Percentiles rank a stretch among this genome's conserved stretches.
phyloP scores from a whole-genome alignment of 2,888 invertebrate species.

The Ariolimax columbianus region DNA sequence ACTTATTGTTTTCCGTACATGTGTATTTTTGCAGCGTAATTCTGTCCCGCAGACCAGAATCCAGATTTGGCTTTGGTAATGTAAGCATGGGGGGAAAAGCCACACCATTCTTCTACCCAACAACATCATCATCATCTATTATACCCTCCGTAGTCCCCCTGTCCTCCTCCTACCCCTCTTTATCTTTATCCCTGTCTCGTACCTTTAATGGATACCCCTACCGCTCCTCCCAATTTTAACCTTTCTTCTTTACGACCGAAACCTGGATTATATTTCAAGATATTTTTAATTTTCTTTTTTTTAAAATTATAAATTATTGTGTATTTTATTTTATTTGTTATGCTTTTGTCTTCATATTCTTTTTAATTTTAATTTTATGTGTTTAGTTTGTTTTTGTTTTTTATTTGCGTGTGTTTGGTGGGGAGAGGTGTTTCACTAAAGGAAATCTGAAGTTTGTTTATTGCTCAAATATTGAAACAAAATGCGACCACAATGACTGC shows the following conservation, averaged over 20 bases:
- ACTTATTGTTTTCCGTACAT: neutral
- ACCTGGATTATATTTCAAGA: neutral
- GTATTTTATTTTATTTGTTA: too few species aligned
- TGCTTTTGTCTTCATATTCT: too few species aligned
- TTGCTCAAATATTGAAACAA: too few species aligned
- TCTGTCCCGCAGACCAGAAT: neutral
- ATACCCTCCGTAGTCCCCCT: neutral
- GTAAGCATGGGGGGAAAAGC: constrained; percentile 18
- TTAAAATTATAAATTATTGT: neutral
- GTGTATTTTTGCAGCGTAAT: constrained; percentile 11
- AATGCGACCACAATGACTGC: too few species aligned
- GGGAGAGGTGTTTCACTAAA: too few species aligned
- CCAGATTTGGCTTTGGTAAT: constrained; percentile 18
- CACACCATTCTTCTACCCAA: neutral
- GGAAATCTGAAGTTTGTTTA: too few species aligned
- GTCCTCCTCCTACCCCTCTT: neutral
- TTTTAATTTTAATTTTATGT: too few species aligned
- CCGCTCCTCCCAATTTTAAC: neutral
- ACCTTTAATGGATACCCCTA: neutral
- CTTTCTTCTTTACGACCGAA: neutral
- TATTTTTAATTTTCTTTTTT: too few species aligned
- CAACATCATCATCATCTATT: neutral
- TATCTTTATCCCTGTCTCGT: neutral
- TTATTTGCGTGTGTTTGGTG: too few species aligned
- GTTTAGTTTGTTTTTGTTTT: too few species aligned